phyloP scores from a whole-genome alignment of 2,113 vertebrate species.

The Cyanoramphus novaezelandiae region DNA sequence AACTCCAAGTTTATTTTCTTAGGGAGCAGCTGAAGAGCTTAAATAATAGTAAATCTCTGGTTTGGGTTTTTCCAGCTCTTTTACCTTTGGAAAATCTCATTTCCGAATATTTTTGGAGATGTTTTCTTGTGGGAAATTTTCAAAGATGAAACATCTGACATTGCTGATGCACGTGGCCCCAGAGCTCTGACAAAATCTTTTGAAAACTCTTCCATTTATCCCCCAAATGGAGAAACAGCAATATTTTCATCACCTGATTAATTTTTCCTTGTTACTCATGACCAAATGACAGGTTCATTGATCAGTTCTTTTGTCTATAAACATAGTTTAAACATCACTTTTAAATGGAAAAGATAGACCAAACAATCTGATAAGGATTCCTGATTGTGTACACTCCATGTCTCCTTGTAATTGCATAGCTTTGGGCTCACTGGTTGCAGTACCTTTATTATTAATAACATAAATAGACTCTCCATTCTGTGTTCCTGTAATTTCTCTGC shows the following conservation, averaged over 20 bases:
- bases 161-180: background rate
- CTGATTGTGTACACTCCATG: conserved; percentile 49
- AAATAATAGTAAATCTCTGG: conserved; percentile 13
- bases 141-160: background rate
- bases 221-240: background rate
- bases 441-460: conserved; percentile 49
- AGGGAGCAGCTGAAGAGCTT: conserved; percentile 72
- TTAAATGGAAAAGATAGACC: conserved; percentile 63
- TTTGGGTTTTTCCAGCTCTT: background rate
- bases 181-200: background rate
- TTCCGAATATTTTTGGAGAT: background rate
- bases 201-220: background rate
- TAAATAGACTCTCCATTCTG: background rate
- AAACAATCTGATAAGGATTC: conserved; percentile 67
- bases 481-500: background rate
- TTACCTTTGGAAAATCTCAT: background rate
- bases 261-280: background rate
- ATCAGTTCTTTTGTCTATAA: conserved; percentile 41
- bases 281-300: conserved; percentile 30
- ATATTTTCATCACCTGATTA: conserved; percentile 46
- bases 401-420: conserved; percentile 31
- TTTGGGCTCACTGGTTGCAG: background rate
- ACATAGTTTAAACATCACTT: conserved; percentile 60
- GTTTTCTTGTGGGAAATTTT: background rate
- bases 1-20: conserved; percentile 82